Conservation (phyloP, 2,113 vertebrate species). For the Ophthalmotilapia sp. region DNA sequence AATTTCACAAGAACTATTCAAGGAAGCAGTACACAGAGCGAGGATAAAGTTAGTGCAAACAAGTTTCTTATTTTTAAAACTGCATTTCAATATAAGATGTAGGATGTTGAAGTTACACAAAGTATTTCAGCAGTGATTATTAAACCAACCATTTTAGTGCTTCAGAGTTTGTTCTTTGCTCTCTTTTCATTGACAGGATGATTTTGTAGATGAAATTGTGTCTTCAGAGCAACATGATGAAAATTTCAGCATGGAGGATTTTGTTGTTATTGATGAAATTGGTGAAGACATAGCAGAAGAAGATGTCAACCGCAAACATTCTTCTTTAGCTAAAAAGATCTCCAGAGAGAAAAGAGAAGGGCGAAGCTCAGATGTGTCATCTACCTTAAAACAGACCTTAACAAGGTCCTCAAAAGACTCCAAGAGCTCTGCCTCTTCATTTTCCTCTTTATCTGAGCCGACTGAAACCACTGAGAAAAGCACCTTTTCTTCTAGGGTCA, state of each 20-base stretch:
- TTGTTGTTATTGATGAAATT: slow-evolving; percentile 45
- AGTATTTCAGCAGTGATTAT: neutral
- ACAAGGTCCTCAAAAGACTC: neutral
- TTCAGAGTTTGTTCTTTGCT: neutral
- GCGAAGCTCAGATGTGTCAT: neutral
- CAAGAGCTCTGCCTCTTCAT: neutral
- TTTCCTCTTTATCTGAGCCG: neutral
- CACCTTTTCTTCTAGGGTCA: neutral
- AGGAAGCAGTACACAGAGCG: neutral
- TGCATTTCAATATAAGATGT: neutral
- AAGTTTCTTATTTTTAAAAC: neutral
- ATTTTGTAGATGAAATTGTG: neutral
- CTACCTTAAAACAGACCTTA: neutral
- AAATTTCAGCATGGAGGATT: slow-evolving; percentile 25
- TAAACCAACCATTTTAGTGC: neutral
- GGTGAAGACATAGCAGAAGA: neutral
- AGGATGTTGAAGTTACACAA: neutral
- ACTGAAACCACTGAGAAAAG: neutral
- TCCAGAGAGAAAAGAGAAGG: neutral
- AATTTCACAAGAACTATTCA: neutral
- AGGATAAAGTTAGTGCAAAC: neutral
- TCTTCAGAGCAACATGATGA: neutral
- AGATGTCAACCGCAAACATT: neutral
- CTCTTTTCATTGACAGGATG: neutral
- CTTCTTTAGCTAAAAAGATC: neutral